phyloP scores from a whole-genome alignment of 1,140 invertebrate species.

The Gryon sp. region DNA sequence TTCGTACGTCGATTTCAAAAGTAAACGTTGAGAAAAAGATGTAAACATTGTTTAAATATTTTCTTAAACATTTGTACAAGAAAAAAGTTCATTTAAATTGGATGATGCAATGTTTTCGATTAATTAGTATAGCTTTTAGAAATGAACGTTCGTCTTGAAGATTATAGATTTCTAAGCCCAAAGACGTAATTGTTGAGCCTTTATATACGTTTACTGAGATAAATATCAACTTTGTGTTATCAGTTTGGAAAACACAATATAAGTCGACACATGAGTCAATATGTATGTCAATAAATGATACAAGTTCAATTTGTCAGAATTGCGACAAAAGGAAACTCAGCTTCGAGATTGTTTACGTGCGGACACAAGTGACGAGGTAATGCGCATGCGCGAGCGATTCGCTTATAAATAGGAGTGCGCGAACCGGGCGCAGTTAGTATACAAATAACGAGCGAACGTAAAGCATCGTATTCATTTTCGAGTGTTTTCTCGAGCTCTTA shows the following conservation, averaged over 20 bases:
- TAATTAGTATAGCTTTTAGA: too few relatives aligned
- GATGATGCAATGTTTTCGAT: too few relatives aligned
- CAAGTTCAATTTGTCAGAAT: background rate
- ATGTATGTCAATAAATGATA: slow-evolving; percentile 6
- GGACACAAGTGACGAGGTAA: background rate
- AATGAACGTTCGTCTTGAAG: too few relatives aligned
- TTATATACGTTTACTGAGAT: too few relatives aligned
- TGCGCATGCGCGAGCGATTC: slow-evolving; percentile 52
- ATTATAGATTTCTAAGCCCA: too few relatives aligned
- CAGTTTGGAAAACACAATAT: background rate
- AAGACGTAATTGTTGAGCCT: too few relatives aligned
- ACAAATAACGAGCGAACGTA: slow-evolving; percentile 37
- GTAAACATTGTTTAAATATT: too few relatives aligned
- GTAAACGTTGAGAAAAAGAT: too few relatives aligned
- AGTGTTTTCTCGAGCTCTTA: background rate
- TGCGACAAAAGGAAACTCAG: background rate
- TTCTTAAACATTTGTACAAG: too few relatives aligned
- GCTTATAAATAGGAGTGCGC: slow-evolving; percentile 65
- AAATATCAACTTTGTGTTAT: background rate
- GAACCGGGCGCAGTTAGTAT: slow-evolving; percentile 52
- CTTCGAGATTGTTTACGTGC: slow-evolving; percentile 13
- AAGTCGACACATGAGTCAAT: background rate
- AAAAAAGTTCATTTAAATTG: too few relatives aligned
- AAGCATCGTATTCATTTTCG: background rate
- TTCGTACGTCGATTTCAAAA: too few relatives aligned